Evolutionary conservation across 2,888 invertebrate species (phyloP), one percentile per base, ranked within the genome.

Genomic region (Pachymerium ferrugineum): DNA sequence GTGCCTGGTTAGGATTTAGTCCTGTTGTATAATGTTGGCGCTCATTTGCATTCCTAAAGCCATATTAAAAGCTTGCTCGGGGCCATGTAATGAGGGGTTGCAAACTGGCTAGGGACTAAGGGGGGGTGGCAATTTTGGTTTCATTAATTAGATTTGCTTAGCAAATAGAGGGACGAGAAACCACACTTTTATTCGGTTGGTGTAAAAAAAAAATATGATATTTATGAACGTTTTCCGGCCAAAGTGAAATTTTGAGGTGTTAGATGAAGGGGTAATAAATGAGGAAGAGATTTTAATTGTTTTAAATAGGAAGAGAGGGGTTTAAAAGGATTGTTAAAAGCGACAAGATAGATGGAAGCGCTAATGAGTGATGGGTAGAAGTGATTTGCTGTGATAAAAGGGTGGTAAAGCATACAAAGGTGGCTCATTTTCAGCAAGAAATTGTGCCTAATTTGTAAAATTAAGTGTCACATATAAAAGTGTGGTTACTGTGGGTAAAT

Each of bases 61-160:
- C 16, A 38, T 38, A 38, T 38, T 38, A 38, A 38, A 38, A 5
- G 54, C 54, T 54, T 54, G 54, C 54, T 22, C 25, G 54, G 54
- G 54, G 54, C 22, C 54, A 2, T 5, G 54, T 54, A 54, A 54
- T 22, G 54, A 54, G 54, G 54, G 54, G 22, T 54, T 10, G 54
- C 54, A 14, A 54, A 54, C 54, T 54, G 22, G 38, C 38, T 6
- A 16, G 38, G 38, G 38, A 38, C 38, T 38, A 38, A n/a, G 16
- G n/a, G n/a, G n/a, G 38, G 38, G 38, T 38, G 38, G 54, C 54
- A 54, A 54, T 54, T 54, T 54, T 54, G 22, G 54, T 54, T 54
- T 54, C 54, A 1, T 54, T 54, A 54, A 54, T 54, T 54, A 54
- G 22, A 54, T 54, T 54, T 22, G 22, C 22, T 5, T 10, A 22